phyloP scores from a whole-genome alignment of 2,113 vertebrate species.

The Girardinichthys multiradiatus region DNA sequence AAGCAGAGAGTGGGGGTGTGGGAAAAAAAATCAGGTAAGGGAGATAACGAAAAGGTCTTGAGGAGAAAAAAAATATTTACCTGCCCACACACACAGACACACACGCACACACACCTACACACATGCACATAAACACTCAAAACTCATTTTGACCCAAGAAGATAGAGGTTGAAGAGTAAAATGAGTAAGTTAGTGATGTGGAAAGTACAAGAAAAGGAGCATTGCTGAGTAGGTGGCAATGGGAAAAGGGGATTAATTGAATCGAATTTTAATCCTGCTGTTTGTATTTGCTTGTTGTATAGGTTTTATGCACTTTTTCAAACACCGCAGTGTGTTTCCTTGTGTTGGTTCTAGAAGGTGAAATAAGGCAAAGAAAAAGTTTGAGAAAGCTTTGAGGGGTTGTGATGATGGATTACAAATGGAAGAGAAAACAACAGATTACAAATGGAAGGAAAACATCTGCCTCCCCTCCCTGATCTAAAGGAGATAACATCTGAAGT shows the following conservation, averaged over 20 bases:
- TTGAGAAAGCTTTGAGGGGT: background rate
- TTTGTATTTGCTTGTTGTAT: slow-evolving; percentile 45
- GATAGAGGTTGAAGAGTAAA: slow-evolving; percentile 60
- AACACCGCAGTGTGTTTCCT: slow-evolving; percentile 4
- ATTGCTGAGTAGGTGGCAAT: slow-evolving; percentile 54
- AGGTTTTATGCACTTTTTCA: slow-evolving; percentile 17
- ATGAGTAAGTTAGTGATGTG: slow-evolving; percentile 72
- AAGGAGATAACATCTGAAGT: slow-evolving; percentile 53
- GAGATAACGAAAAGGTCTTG: slow-evolving; percentile 62
- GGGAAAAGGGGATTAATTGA: slow-evolving; percentile 70
- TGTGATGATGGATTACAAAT: slow-evolving; percentile 18
- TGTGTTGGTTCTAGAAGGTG: slow-evolving; percentile 22
- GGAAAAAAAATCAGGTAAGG: slow-evolving; percentile 73
- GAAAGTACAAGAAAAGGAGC: slow-evolving; percentile 66
- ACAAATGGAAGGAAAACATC: slow-evolving; percentile 29
- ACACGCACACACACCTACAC: slow-evolving; percentile 34
- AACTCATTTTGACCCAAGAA: slow-evolving; percentile 59
- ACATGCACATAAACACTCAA: slow-evolving; percentile 19
- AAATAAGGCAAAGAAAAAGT: slow-evolving; percentile 31
- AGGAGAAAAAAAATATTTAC: slow-evolving; percentile 60
- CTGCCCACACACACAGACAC: slow-evolving; percentile 39
- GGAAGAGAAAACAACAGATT: no score
- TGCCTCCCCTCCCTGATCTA: slow-evolving; percentile 13
- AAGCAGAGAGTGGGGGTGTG: slow-evolving; percentile 67
- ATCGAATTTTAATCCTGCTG: slow-evolving; percentile 64